Conservation (phyloP, 2,888 invertebrate species). For the Coecobrya sp. region DNA sequence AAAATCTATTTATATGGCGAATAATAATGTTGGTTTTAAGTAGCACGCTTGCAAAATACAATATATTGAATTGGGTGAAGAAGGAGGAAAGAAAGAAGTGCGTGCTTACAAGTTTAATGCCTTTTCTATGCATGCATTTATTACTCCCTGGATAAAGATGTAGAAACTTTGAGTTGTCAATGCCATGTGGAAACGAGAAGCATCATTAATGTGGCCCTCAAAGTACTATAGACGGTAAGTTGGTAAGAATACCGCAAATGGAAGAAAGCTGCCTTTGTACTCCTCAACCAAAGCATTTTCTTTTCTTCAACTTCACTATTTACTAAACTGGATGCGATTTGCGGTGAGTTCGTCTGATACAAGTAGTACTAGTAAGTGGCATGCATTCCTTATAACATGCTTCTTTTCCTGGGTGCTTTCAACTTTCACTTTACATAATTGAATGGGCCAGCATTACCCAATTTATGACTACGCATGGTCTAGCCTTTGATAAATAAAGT, state of each 20-base stretch:
- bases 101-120: conserved; percentile 48
- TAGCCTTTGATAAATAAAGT: too few relatives aligned
- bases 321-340: background rate
- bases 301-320: background rate
- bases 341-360: background rate
- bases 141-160: conserved; percentile 41
- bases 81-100: background rate
- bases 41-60: background rate
- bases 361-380: background rate
- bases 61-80: background rate
- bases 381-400: background rate
- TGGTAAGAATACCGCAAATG: conserved; percentile 9
- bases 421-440: too few relatives aligned
- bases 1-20: conserved; percentile 6
- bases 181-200: conserved; percentile 51
- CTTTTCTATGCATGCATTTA: conserved; percentile 44
- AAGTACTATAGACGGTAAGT: background rate
- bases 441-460: too few relatives aligned
- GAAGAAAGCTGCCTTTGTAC: conserved; percentile 32
- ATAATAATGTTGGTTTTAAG: background rate
- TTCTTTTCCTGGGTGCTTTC: background rate
- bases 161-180: conserved; percentile 43
- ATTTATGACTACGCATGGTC: too few relatives aligned
- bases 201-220: conserved; percentile 55
- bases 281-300: background rate